Base-by-base conservation (phyloP, 2,797 vertebrate genomes). In the Tachyglossus aculeatus region DNA sequence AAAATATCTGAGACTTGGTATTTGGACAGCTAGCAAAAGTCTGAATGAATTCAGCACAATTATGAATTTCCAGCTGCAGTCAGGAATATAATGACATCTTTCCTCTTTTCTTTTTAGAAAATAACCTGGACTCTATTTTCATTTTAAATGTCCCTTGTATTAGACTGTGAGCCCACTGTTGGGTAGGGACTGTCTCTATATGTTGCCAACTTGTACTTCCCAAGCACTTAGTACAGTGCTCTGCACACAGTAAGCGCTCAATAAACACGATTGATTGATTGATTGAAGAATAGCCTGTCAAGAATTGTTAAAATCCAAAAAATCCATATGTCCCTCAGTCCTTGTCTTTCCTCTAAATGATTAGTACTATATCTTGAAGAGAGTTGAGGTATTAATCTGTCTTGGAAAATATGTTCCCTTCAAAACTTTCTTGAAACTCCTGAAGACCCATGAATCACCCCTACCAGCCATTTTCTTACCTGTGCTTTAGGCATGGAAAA, bases 11-110 rank as follows among this genome's bases (percentile, higher is more conserved):
- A 58, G 63, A 52, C n/a, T n/a, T n/a, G n/a, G n/a, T n/a, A n/a
- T n/a, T n/a, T n/a, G n/a, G n/a, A n/a, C n/a, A n/a, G 54, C 67
- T 78, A 52, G 79, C 66, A 63, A 81, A 68, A 81, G 44, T 24
- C 33, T 71, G 57, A 70, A 70, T 72, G 77, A 61, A 64, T 53
- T 75, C 47, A 66, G 58, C 38, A 40, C 0, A 10, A 38, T 47
- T 70, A 6, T n/a, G 31, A 58, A 37, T 52, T 43, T 38, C 66
- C 64, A 78, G 73, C 64, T 80, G 58, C 37, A 32, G 25, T 56
- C 10, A 0, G n/a, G 36, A 14, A 29, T 52, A 40, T 75, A 81
- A 67, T 73, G 79, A 69, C 6, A 5, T 15, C 4, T 24, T 36
- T 31, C 69, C 67, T 70, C 48, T 25, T 71, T n/a, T 84, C 82